These are phyloP conservation scores for Puffinus mauretanicus DNA, from an alignment of 2,113 vertebrate genomes.

Conservation along the genomic window DNA sequence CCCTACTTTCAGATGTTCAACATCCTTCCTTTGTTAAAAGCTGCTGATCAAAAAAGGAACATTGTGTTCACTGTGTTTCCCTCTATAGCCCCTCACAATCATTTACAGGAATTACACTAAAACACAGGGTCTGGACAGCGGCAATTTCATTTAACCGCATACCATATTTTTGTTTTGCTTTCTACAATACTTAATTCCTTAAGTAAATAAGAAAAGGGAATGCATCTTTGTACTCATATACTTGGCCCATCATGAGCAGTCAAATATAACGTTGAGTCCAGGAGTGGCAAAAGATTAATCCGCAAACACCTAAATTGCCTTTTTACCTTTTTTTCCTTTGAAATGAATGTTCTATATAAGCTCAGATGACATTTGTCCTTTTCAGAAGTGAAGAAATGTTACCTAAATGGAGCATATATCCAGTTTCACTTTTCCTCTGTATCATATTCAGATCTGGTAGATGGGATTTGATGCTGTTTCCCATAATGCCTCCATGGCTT, in stretches of 20 bases:
- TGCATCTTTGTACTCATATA: not conserved
- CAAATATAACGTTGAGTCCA: not conserved
- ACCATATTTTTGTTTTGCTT: conserved; percentile 8
- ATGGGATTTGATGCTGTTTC: conserved; percentile 68
- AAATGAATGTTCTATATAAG: not conserved
- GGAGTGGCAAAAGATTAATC: not conserved
- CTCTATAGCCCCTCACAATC: conserved; percentile 22
- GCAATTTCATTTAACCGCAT: conserved; percentile 34
- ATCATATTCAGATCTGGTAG: conserved; percentile 61
- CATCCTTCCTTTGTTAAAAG: conserved; percentile 47
- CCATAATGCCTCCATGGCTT: conserved; percentile 40
- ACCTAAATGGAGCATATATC: conserved; percentile 34
- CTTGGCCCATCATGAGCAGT: not conserved
- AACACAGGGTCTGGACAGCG: not conserved
- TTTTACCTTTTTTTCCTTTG: not conserved
- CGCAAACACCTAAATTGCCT: not conserved
- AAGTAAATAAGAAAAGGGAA: conserved; percentile 2
- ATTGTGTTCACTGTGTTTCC: conserved; percentile 16
- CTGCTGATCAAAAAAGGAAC: conserved; percentile 58
- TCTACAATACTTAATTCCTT: conserved; percentile 19
- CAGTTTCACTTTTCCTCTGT: conserved; percentile 61
- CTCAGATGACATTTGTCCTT: conserved; percentile 31
- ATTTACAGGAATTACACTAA: conserved; percentile 67
- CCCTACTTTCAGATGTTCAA: conserved; percentile 39
- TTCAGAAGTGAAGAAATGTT: conserved; percentile 42